Conservation (phyloP, 2,113 vertebrate genomes). For the Lophotis ruficrista region DNA sequence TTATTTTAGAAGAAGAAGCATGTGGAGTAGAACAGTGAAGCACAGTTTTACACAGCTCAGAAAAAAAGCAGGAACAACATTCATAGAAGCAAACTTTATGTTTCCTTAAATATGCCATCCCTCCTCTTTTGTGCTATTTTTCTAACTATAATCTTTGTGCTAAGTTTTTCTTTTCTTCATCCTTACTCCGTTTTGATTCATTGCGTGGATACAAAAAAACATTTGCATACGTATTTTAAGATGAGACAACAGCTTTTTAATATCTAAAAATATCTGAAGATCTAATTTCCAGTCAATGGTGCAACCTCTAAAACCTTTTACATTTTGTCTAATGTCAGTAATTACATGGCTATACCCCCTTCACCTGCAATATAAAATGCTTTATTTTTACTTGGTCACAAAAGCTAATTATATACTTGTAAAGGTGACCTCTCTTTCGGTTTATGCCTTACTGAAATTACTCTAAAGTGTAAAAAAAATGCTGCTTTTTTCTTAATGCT, state of each 20-base stretch:
- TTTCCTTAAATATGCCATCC: not conserved
- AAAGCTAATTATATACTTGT: not conserved
- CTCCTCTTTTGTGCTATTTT: not conserved
- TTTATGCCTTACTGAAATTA: not conserved
- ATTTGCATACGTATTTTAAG: not conserved
- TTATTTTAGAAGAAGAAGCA: not conserved
- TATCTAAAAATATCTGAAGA: not conserved
- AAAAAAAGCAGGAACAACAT: not conserved
- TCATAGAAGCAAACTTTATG: not conserved
- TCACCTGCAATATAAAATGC: not conserved
- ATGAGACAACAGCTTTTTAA: not conserved
- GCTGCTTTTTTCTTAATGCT: not conserved
- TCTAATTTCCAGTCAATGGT: not conserved
- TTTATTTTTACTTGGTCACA: not conserved
- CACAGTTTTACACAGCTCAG: not conserved
- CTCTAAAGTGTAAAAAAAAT: not conserved
- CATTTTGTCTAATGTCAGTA: not conserved
- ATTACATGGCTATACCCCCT: not conserved
- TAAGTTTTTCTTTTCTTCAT: not conserved
- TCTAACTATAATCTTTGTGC: not conserved
- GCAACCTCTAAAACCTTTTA: not conserved
- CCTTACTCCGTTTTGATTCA: not conserved
- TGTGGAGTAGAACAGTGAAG: not conserved
- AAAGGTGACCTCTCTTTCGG: not conserved
- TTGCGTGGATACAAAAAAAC: not conserved